Base-by-base conservation (phyloP, 2,113 vertebrate genomes). In the Guaruba guarouba region DNA sequence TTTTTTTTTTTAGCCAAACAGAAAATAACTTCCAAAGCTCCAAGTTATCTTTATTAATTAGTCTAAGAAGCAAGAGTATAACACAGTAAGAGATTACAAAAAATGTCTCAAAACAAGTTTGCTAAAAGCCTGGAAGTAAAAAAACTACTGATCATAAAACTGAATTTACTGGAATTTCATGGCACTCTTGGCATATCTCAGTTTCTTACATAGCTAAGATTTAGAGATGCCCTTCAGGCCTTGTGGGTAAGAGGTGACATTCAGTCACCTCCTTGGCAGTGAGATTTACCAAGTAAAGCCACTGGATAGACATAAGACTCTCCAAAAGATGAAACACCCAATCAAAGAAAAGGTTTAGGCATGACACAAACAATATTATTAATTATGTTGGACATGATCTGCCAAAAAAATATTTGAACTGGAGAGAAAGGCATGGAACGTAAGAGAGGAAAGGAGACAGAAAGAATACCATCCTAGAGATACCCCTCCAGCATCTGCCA, bases 401-500 rank as follows among this genome's bases (percentile, higher is more conserved):
- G 94, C 94, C 86, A 97, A 91, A 88, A 93, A 93, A 69, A 24
- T 51, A 67, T 82, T 68, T 70, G 54, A 91, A 22, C 68, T 85
- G 68, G 46, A 66, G 67, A 92, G 57, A 91, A 92, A 97, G 68
- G 74, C 75, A 88, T 24, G 77, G 93, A 86, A 86, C 62, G 43
- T 48, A 51, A 67, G 75, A 74, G 23, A 82, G 35, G 78, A 70
- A 54, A 67, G 85, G 41, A 86, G 17, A 68, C 31, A 83, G 94
- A 95, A 96, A 92, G 88, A 94, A 87, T 75, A 81, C 70, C 89
- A 89, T 96, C 82, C 94, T 95, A 90, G 93, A 97, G 96, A 79
- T 94, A 90, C 66, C 92, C 96, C 44, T n/a, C 88, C 94, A 97
- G 96, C 96, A 94, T 90, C 93, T 93, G 94, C 96, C 97, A 97